These are phyloP conservation scores for Perca flavescens DNA, from an alignment of 2,113 vertebrate genomes.

Conservation along the genomic window DNA sequence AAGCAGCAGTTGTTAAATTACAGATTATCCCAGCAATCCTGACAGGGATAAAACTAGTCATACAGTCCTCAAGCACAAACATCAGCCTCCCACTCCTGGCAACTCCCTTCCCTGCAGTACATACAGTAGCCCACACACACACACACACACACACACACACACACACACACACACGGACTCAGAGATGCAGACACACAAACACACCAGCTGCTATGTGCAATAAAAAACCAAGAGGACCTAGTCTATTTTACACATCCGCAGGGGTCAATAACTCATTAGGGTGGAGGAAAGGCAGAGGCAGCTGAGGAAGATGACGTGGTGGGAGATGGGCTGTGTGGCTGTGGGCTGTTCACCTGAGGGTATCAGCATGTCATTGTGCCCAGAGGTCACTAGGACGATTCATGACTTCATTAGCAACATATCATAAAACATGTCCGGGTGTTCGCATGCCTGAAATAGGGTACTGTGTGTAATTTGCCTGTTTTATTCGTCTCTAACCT, in stretches of 20 bases:
- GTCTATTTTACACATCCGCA: slow-evolving; percentile 77
- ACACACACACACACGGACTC: not conserved
- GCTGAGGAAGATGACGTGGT: slow-evolving; percentile 62
- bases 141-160: too few species aligned
- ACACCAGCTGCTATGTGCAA: slow-evolving; percentile 72
- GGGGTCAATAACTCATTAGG: slow-evolving; percentile 84
- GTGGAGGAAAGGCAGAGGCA: slow-evolving; percentile 58
- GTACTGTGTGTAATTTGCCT: slow-evolving; percentile 36
- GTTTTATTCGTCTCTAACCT: slow-evolving; percentile 53
- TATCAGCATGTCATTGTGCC: slow-evolving; percentile 64
- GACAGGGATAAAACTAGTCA: slow-evolving; percentile 66
- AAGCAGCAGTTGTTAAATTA: slow-evolving; percentile 67
- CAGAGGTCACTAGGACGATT: slow-evolving; percentile 74
- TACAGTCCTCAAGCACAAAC: slow-evolving; percentile 53
- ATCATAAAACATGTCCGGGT: slow-evolving; percentile 61
- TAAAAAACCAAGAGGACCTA: slow-evolving; percentile 68
- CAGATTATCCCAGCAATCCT: slow-evolving; percentile 64
- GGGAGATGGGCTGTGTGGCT: slow-evolving; percentile 48
- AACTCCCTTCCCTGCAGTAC: slow-evolving; percentile 38
- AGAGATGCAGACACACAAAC: slow-evolving; percentile 38
- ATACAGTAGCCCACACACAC: not conserved
- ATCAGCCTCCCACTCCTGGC: slow-evolving; percentile 44
- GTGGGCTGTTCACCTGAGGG: slow-evolving; percentile 72
- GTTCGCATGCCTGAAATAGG: slow-evolving; percentile 50
- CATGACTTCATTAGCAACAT: slow-evolving; percentile 74